A percentile compares a stretch with the other conserved stretches of the same genome.
Evolutionary conservation across 2,888 invertebrate genomes (phyloP).

Genomic region (Melinaea marsaeus): DNA sequence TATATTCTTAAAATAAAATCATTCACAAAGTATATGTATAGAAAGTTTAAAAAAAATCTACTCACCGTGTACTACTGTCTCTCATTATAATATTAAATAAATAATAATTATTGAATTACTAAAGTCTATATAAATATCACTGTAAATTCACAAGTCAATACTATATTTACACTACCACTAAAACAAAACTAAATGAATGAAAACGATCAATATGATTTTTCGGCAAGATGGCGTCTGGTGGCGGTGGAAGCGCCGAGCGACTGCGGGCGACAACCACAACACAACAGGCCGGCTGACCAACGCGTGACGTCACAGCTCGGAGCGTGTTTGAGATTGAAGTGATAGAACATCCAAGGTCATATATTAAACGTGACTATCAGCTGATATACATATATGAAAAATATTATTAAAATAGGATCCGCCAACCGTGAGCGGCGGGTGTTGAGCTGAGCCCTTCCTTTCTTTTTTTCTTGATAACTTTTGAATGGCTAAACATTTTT

Average conservation of each 20-base stretch:
- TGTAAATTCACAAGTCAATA: neutral
- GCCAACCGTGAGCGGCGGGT: no score
- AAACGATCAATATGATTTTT: conserved; percentile 46
- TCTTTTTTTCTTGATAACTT: no score
- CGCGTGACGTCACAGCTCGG: conserved; percentile 22
- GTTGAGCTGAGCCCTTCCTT: no score
- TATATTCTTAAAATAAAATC: no score
- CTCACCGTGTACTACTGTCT: conserved; percentile 29
- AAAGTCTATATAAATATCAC: conserved; percentile 6
- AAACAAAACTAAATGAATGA: conserved; percentile 52
- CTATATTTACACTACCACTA: conserved; percentile 24
- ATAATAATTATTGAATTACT: conserved; percentile 9
- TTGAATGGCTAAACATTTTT: no score
- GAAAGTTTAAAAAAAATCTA: conserved; percentile 4
- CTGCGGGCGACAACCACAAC: conserved; percentile 27
- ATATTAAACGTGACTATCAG: no score
- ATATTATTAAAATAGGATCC: neutral
- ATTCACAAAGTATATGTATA: neutral
- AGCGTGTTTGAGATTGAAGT: neutral
- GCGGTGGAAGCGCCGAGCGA: conserved; percentile 36
- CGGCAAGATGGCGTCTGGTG: conserved; percentile 32
- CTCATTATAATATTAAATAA: conserved; percentile 22
- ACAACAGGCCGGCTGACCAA: conserved; percentile 6
- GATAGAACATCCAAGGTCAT: conserved; percentile 1
- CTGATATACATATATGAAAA: neutral